Evolutionary conservation across 2,888 invertebrate genomes (phyloP).

Genomic region (Drosophila neoperkinsi): DNA sequence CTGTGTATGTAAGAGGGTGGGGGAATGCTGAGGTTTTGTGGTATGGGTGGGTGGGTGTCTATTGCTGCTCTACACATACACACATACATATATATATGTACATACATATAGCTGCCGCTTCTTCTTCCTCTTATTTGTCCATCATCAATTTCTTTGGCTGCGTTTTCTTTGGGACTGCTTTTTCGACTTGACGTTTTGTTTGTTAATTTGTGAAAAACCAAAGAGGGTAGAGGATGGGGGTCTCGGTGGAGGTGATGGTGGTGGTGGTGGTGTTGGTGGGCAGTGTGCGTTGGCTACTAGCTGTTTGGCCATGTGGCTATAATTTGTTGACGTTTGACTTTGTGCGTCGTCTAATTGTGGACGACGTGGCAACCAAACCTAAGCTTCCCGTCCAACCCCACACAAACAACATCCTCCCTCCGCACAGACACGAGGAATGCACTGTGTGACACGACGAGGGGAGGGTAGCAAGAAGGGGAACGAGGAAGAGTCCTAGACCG

Average conservation of each 20-base stretch:
- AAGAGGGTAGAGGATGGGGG: background rate
- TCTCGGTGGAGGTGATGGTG: background rate
- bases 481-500: conserved; percentile 18
- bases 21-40: conserved; percentile 6
- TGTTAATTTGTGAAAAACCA: conserved; percentile 73
- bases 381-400: background rate
- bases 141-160: conserved; percentile 54
- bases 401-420: background rate
- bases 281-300: conserved; percentile 10
- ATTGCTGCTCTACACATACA: conserved; percentile 1
- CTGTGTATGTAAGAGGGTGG: conserved; percentile 16
- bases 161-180: conserved; percentile 55
- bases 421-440: conserved; percentile 24
- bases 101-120: background rate
- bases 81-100: background rate
- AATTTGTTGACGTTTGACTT: conserved; percentile 81
- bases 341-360: conserved; percentile 79
- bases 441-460: conserved; percentile 10
- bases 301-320: conserved; percentile 77
- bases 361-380: conserved; percentile 47
- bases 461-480: background rate
- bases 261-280: background rate
- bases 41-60: conserved; percentile 9
- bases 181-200: conserved; percentile 73
- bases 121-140: conserved; percentile 28